Conservation (phyloP, 1,140 invertebrate species). For the Lepidurus packardi region DNA sequence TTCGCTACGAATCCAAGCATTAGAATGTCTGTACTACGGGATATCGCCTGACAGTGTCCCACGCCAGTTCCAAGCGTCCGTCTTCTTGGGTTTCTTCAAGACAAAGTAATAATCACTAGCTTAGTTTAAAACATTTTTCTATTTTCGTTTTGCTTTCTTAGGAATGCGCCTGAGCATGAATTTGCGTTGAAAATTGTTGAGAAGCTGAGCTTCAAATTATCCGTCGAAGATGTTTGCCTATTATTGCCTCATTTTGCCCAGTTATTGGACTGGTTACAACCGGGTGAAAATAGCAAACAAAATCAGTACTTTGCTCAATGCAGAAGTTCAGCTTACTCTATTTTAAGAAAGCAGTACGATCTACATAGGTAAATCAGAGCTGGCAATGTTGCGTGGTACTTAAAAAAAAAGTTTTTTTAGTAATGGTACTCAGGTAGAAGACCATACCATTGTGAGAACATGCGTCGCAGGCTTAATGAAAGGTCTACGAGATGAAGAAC, state of each 20-base stretch:
- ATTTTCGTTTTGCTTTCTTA: background rate
- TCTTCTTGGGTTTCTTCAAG: background rate
- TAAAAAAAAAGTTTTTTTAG: background rate
- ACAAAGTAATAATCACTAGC: background rate
- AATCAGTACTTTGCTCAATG: background rate
- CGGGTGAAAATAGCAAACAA: background rate
- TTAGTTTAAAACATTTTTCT: background rate
- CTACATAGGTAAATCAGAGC: background rate
- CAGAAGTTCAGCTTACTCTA: background rate
- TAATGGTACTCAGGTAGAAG: background rate
- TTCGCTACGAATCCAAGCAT: background rate
- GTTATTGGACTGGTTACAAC: background rate
- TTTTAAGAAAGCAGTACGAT: background rate
- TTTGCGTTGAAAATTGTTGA: background rate
- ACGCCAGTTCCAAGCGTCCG: background rate
- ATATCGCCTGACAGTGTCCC: background rate
- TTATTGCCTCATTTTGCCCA: background rate
- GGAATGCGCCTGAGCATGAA: background rate
- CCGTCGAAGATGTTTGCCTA: background rate
- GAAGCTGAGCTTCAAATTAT: background rate
- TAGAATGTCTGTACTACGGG: background rate
- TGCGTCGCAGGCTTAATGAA: background rate
- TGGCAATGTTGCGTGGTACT: background rate
- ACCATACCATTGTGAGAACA: background rate
- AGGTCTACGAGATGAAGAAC: background rate